Evolutionary conservation across 2,797 vertebrate species (phyloP).

Genomic region (Petrocephalus sullivani): DNA sequence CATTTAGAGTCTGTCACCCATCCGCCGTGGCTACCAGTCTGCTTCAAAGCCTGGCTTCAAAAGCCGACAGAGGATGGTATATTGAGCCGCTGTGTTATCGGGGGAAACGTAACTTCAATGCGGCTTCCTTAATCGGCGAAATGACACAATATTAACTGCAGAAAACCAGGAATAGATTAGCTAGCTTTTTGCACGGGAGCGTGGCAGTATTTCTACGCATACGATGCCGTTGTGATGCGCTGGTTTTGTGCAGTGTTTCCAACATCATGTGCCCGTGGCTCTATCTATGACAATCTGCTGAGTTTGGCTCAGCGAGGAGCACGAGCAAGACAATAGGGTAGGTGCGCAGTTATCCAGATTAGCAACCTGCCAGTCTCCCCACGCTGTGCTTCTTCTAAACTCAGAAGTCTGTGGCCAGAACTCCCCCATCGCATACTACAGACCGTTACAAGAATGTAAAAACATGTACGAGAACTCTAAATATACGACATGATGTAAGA

Average conservation of each 20-base stretch:
- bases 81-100: not conserved
- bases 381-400: not conserved
- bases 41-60: constrained; percentile 24
- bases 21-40: constrained; percentile 25
- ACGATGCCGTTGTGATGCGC: not conserved
- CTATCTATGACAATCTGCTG: not conserved
- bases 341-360: constrained; percentile 19
- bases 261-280: not conserved
- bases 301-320: not conserved
- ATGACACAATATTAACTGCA: not conserved
- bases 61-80: not conserved
- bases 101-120: not conserved
- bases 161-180: constrained; percentile 2
- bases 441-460: not conserved
- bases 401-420: not conserved
- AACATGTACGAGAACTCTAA: not conserved
- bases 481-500: not conserved
- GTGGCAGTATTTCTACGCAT: not conserved
- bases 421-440: not conserved
- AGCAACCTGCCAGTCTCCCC: not conserved
- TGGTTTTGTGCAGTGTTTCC: not conserved
- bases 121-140: not conserved
- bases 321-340: not conserved
- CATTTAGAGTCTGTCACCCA: constrained; percentile 31
- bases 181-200: not conserved